These are phyloP conservation scores for Ostrea edulis DNA, from an alignment of 1,140 invertebrate species.

Conservation along the genomic window DNA sequence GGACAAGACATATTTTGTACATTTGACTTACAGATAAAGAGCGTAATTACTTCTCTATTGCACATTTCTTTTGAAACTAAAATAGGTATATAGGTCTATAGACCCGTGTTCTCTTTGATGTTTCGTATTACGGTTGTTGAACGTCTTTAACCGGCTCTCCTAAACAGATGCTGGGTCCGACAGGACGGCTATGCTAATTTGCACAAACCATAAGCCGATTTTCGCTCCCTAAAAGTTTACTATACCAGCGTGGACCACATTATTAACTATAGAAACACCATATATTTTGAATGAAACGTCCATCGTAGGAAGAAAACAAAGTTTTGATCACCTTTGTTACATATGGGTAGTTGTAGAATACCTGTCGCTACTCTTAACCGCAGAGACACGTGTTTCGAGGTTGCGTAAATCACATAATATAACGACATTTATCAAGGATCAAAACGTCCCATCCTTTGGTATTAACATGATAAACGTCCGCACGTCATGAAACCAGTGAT, in stretches of 20 bases:
- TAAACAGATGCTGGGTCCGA: background rate
- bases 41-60: background rate
- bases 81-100: background rate
- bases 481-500: background rate
- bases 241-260: background rate
- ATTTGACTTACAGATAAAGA: background rate
- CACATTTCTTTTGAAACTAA: background rate
- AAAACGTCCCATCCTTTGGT: background rate
- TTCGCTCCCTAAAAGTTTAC: background rate
- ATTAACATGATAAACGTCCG: background rate
- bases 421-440: background rate
- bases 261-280: background rate
- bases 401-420: background rate
- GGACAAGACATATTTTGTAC: background rate
- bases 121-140: background rate
- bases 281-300: background rate
- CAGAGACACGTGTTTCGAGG: background rate
- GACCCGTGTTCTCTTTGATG: background rate
- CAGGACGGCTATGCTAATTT: background rate
- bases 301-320: background rate
- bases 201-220: background rate
- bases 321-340: background rate
- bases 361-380: background rate
- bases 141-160: background rate
- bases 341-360: background rate